Evolutionary conservation across 2,888 invertebrate genomes (phyloP).

Genomic region (Anaspis maculata): DNA sequence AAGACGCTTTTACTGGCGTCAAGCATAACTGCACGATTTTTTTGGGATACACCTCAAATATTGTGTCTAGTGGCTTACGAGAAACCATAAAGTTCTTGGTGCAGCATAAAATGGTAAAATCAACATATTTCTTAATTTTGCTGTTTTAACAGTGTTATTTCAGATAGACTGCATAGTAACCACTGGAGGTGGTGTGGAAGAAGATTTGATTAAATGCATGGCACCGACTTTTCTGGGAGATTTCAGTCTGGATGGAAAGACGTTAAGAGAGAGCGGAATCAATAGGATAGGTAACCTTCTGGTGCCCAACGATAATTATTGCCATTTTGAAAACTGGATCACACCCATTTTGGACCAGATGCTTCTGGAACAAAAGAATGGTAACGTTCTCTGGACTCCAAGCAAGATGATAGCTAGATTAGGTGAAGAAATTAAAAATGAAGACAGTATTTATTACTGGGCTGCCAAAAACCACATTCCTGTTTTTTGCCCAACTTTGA

Average conservation of each 20-base stretch:
- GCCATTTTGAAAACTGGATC: constrained; percentile 95
- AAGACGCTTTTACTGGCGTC: constrained; percentile 71
- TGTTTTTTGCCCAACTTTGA: constrained; percentile 93
- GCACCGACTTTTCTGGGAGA: constrained; percentile 91
- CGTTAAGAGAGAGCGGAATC: constrained; percentile 75
- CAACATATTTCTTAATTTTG: background rate
- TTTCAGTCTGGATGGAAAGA: constrained; percentile 73
- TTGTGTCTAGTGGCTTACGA: constrained; percentile 90
- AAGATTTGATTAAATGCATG: constrained; percentile 97
- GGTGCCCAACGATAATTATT: constrained; percentile 98
- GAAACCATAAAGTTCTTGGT: constrained; percentile 85
- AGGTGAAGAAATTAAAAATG: constrained; percentile 84
- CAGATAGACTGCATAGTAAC: constrained; percentile 93
- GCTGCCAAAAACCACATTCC: constrained; percentile 95
- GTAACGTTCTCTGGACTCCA: constrained; percentile 80
- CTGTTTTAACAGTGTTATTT: constrained; percentile 6
- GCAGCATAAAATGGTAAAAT: constrained; percentile 64
- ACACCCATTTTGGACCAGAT: constrained; percentile 88
- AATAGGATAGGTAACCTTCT: constrained; percentile 83
- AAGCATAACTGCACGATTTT: constrained; percentile 88
- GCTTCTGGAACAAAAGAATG: constrained; percentile 75
- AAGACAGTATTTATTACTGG: constrained; percentile 94
- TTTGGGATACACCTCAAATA: constrained; percentile 94
- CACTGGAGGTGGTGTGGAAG: constrained; percentile 96
- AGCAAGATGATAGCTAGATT: constrained; percentile 76